Base-by-base conservation (phyloP, 2,888 invertebrate genomes). In the Phyllotreta striolata region DNA sequence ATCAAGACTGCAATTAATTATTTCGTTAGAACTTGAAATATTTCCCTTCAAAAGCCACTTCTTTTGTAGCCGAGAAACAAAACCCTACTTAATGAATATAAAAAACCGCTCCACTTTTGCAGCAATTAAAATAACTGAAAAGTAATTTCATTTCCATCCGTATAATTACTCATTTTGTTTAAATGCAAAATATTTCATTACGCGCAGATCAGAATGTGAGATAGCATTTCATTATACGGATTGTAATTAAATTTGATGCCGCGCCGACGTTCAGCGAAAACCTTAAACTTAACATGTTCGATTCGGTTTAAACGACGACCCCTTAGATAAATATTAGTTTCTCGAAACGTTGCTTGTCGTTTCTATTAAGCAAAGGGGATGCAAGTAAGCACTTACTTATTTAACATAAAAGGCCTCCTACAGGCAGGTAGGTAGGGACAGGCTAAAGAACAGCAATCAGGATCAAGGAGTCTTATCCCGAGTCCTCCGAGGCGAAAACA, bases 91-190 rank as follows among this genome's bases (percentile, higher is more conserved):
- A 62, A 63, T 66, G 39, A 24, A 24, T 24, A 57, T 44, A 59
- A 59, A 59, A 39, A 59, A 24, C 24, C 24, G 24, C 51, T 58
- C 40, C 44, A 37, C 24, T 62, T 43, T 70, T 55, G 63, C 62
- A 43, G 67, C 63, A 66, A 69, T 70, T 72, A 70, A 70, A 70
- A 68, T 70, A 70, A 70, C 69, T 64, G 66, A 72, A 68, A 67
- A 68, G 68, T 68, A 69, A 72, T 70, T 69, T 69, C 67, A 69
- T 69, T 70, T 68, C 67, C 63, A 70, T 67, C 67, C 66, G 65
- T 63, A 70, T 70, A 70, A 70, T 72, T 70, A 70, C 66, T 69
- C 65, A 67, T 66, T 66, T 63, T 63, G 66, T 66, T 66, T 57
- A 61, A 59, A 61, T 63, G 61, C 57, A 57, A 63, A 57, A 66